Conservation (phyloP, 2,113 vertebrate genomes). For the Halcyon malimbica region DNA sequence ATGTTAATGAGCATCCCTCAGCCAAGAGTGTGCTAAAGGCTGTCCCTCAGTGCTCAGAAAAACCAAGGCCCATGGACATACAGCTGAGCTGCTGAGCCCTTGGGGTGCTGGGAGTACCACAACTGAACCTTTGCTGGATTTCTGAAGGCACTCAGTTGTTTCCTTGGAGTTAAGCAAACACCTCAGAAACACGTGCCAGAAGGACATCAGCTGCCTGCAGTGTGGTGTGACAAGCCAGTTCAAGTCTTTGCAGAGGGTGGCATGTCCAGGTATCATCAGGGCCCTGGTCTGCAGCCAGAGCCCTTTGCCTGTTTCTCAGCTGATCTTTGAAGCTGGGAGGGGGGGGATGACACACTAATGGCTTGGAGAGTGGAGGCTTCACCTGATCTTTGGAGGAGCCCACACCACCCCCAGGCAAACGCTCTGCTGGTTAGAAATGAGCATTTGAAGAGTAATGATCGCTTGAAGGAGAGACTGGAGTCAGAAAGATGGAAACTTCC, state of each 20-base stretch:
- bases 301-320: not conserved
- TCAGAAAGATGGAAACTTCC: not conserved
- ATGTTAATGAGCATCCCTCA: not conserved
- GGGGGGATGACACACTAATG: rapidly evolving
- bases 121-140: not conserved
- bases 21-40: not conserved
- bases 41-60: not conserved
- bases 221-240: not conserved
- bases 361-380: not conserved
- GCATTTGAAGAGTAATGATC: not conserved
- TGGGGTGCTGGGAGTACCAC: not conserved
- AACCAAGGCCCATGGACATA: not conserved
- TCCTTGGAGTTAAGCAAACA: not conserved
- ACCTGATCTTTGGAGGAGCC: not conserved
- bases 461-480: not conserved
- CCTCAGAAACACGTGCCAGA: not conserved
- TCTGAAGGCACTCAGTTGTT: not conserved
- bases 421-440: not conserved
- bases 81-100: not conserved
- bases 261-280: not conserved
- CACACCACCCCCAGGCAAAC: not conserved
- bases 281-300: not conserved
- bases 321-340: not conserved
- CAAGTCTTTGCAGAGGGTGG: not conserved
- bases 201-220: not conserved